Evolutionary conservation across 2,888 invertebrate species (phyloP), one percentile per base, ranked within the genome.

Genomic region (Ophion ellenae): DNA sequence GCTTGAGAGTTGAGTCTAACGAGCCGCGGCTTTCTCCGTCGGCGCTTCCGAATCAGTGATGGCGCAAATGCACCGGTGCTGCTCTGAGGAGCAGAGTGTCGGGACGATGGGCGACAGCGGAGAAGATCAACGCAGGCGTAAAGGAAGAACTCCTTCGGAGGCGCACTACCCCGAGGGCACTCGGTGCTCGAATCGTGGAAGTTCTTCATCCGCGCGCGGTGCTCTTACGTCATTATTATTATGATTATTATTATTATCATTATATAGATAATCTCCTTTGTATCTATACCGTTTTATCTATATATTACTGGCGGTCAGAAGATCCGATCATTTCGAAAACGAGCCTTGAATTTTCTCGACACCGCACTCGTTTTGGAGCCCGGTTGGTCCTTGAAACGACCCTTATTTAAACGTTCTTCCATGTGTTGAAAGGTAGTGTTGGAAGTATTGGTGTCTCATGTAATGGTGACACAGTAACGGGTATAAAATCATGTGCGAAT

Each of bases 21-120:
- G 86, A 86, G 86, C 81, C 81, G 83, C 71, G 78, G 69, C 83
- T 79, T 79, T 86, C 74, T 83, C 83, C 83, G 76, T 83, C 86
- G 86, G 67, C 73, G 85, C 80, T 80, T 80, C 80, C 77, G 85
- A 84, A 85, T 84, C 80, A 85, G 74, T 53, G 81, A 81, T 74
- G 83, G 80, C 77, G 86, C 82, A 84, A 85, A 85, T 83, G 78
- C 80, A 61, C 17, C 53, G 47, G 77, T 47, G 36, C 69, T 24
- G 53, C 76, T 70, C 45, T 24, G 20, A 59, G 47, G 71, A 75
- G 77, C 7, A 77, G 78, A 66, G 79, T 53, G 77, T 64, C 67
- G 53, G 45, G 53, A 74, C 11, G 28, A 53, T 45, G 63, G 11
- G 53, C 79, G 77, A 69, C 57, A 77, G 53, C 28, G 61, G 47